Evolutionary conservation across 64 coral and sea anemone genomes (phyloP).

Genomic region (Montipora capricornis): DNA sequence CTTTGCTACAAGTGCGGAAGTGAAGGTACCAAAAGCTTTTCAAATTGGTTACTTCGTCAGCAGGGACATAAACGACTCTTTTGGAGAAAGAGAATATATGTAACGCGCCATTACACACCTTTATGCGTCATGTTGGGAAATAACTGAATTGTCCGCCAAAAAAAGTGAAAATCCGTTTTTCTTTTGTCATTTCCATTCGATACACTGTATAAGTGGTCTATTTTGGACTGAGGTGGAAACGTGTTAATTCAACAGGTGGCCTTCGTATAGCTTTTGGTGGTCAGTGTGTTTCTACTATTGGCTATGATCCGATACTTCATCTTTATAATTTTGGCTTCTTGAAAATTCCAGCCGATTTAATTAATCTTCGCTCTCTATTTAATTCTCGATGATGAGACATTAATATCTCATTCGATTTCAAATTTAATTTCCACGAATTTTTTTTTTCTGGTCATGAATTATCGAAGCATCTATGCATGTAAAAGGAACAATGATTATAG

Average conservation of each 20-base stretch:
- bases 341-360: background rate
- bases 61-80: background rate
- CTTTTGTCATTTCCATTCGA: conserved; percentile 13
- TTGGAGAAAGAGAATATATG: background rate
- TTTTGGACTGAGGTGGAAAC: background rate
- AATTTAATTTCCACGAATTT: background rate
- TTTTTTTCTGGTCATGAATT: background rate
- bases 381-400: background rate
- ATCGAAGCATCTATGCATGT: too few relatives aligned
- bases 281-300: conserved; percentile 38
- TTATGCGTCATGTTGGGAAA: conserved; percentile 2
- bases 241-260: conserved; percentile 35
- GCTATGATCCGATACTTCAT: conserved; percentile 24
- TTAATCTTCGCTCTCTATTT: background rate
- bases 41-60: background rate
- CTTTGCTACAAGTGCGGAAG: background rate
- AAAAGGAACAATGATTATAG: too few relatives aligned
- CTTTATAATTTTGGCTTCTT: background rate
- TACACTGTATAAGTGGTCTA: background rate
- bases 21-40: background rate
- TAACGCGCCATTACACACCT: background rate
- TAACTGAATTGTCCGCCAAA: background rate
- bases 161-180: background rate
- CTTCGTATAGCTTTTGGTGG: conserved; percentile 23
- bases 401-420: background rate